Evolutionary conservation across 2,113 vertebrate genomes (phyloP), one percentile per base, ranked within the genome.

Genomic region (Choloepus hoffmanni): DNA sequence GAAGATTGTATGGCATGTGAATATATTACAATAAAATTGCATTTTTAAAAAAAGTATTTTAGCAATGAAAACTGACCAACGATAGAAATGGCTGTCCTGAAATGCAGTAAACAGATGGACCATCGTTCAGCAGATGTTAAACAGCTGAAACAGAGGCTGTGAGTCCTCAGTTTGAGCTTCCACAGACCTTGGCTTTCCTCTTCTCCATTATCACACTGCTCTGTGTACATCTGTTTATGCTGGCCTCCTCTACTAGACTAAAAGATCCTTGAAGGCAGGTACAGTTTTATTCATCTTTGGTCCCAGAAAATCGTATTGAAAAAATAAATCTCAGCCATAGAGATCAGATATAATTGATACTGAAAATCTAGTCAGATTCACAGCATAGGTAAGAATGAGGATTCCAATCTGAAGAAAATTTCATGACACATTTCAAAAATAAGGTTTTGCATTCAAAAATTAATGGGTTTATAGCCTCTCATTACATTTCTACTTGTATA

Each of bases 161-260:
- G 36, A 33, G 12, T 19, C 3, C 30, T 43, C 43, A 36, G 33
- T 14, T 7, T 13, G n/a, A 11, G n/a, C 43, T 48, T 19, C 40
- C 23, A 14, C 9, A 36, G 28, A 23, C 11, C 43, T 48, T 28
- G 28, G 12, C 11, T 48, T 60, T 53, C 81, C 43, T 67, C 62
- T 85, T 62, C 36, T 21, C 1, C 7, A 68, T 8, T 15, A 23
- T 33, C 73, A 45, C 18, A 18, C 11, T 19, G 18, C 43, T 26
- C 62, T 26, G 40, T 40, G 9, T 1, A 0, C 7, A 1, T 60
- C 23, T 36, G 10, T 3, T 7, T 5, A 10, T 4, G 18, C 3
- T n/a, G 23, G 12, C 18, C 19, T 40, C 5, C 14, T 33, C 30
- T 48, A 36, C 2, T 23, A 67, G n/a, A n/a, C 26, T 4, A n/a